phyloP scores from a whole-genome alignment of 2,797 vertebrate genomes.

The Anguilla pacifica region DNA sequence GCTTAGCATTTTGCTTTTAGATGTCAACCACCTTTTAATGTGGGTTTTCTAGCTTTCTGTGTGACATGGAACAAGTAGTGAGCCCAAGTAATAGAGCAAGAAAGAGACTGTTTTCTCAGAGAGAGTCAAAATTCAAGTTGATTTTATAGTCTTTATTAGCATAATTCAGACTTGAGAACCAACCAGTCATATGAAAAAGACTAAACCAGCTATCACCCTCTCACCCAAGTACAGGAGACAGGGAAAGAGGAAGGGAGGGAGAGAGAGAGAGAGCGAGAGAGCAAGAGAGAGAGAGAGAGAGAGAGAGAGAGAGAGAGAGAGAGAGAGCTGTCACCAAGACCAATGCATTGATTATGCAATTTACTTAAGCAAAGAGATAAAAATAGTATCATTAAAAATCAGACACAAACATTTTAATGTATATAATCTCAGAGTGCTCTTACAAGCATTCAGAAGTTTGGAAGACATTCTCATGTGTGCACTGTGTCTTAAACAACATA shows the following conservation, averaged over 20 bases:
- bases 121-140: neutral
- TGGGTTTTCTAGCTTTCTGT: constrained; percentile 58
- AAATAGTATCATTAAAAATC: no score
- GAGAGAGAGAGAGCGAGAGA: no score
- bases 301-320: no score
- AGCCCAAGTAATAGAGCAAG: neutral
- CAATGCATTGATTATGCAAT: no score
- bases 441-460: neutral
- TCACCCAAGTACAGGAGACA: no score
- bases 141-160: neutral
- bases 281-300: no score
- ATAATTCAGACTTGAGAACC: neutral
- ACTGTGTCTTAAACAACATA: neutral
- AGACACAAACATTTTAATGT: neutral
- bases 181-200: neutral
- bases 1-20: constrained; percentile 72
- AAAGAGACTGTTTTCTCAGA: neutral
- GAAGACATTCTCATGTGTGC: neutral
- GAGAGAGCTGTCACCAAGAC: no score
- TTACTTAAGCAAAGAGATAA: no score
- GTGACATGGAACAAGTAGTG: neutral
- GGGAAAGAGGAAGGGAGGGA: no score
- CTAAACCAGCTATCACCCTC: neutral
- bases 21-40: constrained; percentile 80
- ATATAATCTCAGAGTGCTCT: neutral